These are phyloP conservation scores for Cyprinus carpio DNA, from an alignment of 2,113 vertebrate species.

Conservation along the genomic window DNA sequence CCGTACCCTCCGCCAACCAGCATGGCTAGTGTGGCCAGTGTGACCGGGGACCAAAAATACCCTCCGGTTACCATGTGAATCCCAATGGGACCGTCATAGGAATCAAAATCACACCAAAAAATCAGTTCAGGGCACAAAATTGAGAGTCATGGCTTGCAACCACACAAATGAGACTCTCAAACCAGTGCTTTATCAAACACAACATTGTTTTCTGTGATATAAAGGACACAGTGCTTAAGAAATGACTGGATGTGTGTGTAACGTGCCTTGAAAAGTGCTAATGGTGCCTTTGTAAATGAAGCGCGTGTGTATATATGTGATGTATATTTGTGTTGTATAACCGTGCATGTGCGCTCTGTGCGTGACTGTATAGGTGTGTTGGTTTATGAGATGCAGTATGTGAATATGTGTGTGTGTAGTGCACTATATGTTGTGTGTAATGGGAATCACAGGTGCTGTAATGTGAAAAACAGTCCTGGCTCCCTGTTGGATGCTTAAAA, in stretches of 20 bases:
- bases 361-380: slow-evolving; percentile 48
- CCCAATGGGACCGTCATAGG: slow-evolving; percentile 41
- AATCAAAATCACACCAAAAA: slow-evolving; percentile 56
- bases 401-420: slow-evolving; percentile 42
- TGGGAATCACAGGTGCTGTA: slow-evolving; percentile 76
- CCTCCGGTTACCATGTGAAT: slow-evolving; percentile 89
- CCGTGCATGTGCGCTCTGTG: slow-evolving; percentile 41
- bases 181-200: background rate
- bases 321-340: slow-evolving; percentile 40
- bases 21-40: slow-evolving; percentile 69
- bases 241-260: slow-evolving; percentile 54
- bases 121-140: slow-evolving; percentile 13
- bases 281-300: slow-evolving; percentile 38
- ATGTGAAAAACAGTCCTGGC: slow-evolving; percentile 71
- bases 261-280: slow-evolving; percentile 64
- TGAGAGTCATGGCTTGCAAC: background rate
- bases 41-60: slow-evolving; percentile 87
- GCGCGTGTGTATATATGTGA: slow-evolving; percentile 7
- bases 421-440: slow-evolving; percentile 61
- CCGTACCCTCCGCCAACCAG: slow-evolving; percentile 80
- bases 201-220: slow-evolving; percentile 8
- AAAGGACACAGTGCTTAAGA: slow-evolving; percentile 40
- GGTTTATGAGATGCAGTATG: slow-evolving; percentile 59
- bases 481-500: slow-evolving; percentile 73
- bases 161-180: background rate